Evolutionary conservation across 2,888 invertebrate genomes (phyloP).

Genomic region (Oscheius sp.): DNA sequence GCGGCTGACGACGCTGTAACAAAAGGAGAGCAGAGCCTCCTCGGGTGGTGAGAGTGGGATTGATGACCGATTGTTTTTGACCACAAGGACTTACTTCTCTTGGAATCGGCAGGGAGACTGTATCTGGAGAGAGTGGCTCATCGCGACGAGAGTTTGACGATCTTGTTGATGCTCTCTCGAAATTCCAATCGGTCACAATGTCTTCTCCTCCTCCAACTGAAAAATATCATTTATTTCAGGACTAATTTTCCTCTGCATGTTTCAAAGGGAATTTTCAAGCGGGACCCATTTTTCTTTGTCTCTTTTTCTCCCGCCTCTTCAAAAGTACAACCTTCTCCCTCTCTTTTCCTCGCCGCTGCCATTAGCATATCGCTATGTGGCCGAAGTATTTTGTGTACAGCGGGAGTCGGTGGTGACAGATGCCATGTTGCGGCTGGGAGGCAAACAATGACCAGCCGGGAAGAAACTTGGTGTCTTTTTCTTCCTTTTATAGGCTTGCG

Average conservation of each 20-base stretch:
- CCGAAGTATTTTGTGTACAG: conserved; percentile 17
- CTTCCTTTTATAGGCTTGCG: no score
- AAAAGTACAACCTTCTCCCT: no score
- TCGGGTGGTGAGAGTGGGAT: no score
- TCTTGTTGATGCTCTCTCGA: conserved; percentile 26
- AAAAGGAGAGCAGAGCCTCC: background rate
- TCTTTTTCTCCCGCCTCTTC: no score
- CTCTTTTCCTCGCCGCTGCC: no score
- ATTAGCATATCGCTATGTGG: conserved; percentile 21
- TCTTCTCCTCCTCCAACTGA: conserved; percentile 32
- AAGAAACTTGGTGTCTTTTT: no score
- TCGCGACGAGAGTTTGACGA: conserved; percentile 4
- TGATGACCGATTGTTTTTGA: no score
- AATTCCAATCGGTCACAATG: conserved; percentile 32
- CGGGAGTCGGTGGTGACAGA: conserved; percentile 10
- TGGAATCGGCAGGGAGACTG: conserved; percentile 19
- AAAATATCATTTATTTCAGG: background rate
- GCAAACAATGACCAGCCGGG: background rate
- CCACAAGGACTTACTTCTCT: conserved; percentile 18
- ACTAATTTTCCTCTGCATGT: no score
- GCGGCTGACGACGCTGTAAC: no score
- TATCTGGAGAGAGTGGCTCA: conserved; percentile 22
- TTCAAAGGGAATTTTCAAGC: no score
- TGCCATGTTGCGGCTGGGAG: background rate
- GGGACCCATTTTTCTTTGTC: no score